Evolutionary conservation across 2,888 invertebrate genomes (phyloP).

Genomic region (Geotrupes spiniger): DNA sequence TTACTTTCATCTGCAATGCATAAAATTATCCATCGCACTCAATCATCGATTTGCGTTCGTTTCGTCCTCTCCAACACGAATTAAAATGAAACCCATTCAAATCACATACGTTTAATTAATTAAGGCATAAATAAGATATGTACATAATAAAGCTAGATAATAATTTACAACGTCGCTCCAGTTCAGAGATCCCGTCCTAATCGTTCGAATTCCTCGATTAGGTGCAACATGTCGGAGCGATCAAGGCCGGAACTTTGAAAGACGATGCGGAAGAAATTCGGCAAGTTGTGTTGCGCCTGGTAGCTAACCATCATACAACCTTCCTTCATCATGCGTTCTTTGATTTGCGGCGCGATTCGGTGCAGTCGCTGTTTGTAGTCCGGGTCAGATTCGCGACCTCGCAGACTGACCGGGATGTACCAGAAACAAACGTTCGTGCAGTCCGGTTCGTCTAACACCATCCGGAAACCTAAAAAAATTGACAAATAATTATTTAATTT

Average conservation of each 20-base stretch:
- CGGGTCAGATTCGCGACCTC: conserved; percentile 51
- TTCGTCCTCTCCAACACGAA: too few relatives aligned
- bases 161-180: conserved; percentile 1
- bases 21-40: too few relatives aligned
- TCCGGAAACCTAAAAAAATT: too few relatives aligned
- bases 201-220: conserved; percentile 83
- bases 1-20: too few relatives aligned
- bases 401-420: conserved; percentile 81
- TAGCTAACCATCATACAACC: conserved; percentile 97
- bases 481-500: too few relatives aligned
- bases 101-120: background rate
- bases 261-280: conserved; percentile 95
- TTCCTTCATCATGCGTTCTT: conserved; percentile 92
- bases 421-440: conserved; percentile 96
- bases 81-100: too few relatives aligned
- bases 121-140: conserved; percentile 11
- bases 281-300: conserved; percentile 79
- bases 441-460: conserved; percentile 78
- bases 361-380: conserved; percentile 66
- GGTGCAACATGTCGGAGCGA: conserved; percentile 79
- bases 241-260: conserved; percentile 87
- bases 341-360: conserved; percentile 86
- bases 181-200: conserved; percentile 68
- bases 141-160: conserved; percentile 9
- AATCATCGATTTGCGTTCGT: too few relatives aligned